Base-by-base conservation (phyloP, 2,888 invertebrate genomes). In the Resseliella maxima region DNA sequence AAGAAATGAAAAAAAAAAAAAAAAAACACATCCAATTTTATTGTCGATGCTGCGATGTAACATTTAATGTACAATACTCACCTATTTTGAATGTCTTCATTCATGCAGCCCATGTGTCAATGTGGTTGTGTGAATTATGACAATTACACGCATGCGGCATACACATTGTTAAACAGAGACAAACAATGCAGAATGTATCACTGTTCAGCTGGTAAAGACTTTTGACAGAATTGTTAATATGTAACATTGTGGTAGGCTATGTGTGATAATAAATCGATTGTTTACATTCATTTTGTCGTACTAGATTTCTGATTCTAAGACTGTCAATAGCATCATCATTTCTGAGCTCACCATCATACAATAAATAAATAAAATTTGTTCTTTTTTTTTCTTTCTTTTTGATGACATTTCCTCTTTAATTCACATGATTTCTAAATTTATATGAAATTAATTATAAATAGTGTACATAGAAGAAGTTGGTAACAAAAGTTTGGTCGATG, bases 231-330 rank as follows among this genome's bases (percentile, higher is more conserved):
- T 18, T 50, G 45, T 45, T 5, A 45, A 50, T 21, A 18, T 2
- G 18, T 50, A 41, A 59, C 59, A 24, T 72, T 72, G 72, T 35
- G 72, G 31, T 31, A 72, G 72, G 72, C 72, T 31, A 12, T 24
- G 59, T 59, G 72, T 72, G 72, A 72, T 72, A 35, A 72, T 72
- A 72, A 72, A 72, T 72, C 72, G 72, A 72, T 72, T 72, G 72
- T 72, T 72, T 72, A 72, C 72, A 72, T 72, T 12, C 72, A 72
- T 31, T 72, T 12, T 72, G 31, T 2, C 2, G 72, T 72, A 72
- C 72, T 72, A 72, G 72, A 72, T 72, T 59, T 12, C 21, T 72
- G 31, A 41, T 41, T 50, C 12, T n/a, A n/a, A n/a, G 35, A 12
- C 15, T 27, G 31, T 72, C 72, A 72, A 31, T 35, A 31, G 15